Percentiles rank a stretch among this genome's conserved stretches.
phyloP scores from a whole-genome alignment of 2,797 vertebrate genomes.

The Centroberyx gerrardi region DNA sequence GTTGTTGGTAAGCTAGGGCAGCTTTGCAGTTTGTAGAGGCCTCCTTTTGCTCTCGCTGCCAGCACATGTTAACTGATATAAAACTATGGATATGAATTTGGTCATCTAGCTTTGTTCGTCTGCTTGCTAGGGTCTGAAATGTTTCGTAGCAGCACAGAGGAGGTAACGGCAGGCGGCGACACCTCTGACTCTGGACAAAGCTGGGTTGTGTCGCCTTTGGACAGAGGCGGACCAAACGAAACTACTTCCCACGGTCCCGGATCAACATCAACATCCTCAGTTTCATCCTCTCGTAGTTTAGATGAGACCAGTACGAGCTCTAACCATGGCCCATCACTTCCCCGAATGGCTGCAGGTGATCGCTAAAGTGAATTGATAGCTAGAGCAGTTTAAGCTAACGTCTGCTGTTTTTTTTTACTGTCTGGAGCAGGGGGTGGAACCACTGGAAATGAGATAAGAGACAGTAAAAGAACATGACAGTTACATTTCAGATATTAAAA shows the following conservation, averaged over 20 bases:
- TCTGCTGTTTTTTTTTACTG: not conserved
- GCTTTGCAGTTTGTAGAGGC: too few species aligned
- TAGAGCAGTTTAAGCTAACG: not conserved
- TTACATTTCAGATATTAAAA: not conserved
- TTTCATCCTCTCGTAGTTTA: constrained; percentile 45
- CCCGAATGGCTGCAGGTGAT: constrained; percentile 59
- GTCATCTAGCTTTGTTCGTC: rapidly evolving
- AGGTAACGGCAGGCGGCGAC: constrained; percentile 66
- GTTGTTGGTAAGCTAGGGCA: too few species aligned
- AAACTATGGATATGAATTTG: not conserved
- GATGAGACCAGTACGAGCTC: constrained; percentile 45
- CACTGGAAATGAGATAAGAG: not conserved
- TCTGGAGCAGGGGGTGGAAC: not conserved
- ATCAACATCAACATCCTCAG: constrained; percentile 61
- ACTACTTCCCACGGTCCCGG: constrained; percentile 32
- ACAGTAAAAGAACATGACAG: not conserved
- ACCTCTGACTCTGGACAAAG: constrained; percentile 44
- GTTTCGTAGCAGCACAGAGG: constrained; percentile 82
- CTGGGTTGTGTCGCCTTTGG: constrained; percentile 25
- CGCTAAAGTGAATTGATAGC: not conserved
- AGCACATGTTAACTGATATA: not conserved
- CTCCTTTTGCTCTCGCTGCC: not conserved
- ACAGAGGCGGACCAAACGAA: constrained; percentile 22
- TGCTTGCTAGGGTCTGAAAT: constrained; percentile 51
- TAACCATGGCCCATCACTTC: constrained; percentile 21